A percentile compares a stretch with the other conserved stretches of the same genome.
These are phyloP conservation scores for Macrophya alboannulata DNA, from an alignment of 2,888 invertebrate species.

Conservation along the genomic window DNA sequence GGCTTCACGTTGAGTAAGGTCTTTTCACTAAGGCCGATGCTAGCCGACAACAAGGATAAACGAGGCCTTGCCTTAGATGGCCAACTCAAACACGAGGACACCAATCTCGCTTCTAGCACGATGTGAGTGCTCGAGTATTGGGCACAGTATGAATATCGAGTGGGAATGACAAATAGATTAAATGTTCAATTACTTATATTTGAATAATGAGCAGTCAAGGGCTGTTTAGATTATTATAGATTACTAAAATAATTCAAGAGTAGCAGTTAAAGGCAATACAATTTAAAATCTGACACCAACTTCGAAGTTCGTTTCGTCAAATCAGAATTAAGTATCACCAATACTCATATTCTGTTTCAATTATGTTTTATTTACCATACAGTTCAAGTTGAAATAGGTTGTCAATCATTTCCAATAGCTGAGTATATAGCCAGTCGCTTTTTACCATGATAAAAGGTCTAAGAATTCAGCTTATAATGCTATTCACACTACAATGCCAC, in stretches of 20 bases:
- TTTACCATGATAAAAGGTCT: background rate
- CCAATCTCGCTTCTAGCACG: constrained; percentile 93
- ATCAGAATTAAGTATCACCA: background rate
- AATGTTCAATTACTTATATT: background rate
- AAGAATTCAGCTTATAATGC: background rate
- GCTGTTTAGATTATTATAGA: background rate
- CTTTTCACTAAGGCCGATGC: constrained; percentile 88
- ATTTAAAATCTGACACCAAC: background rate
- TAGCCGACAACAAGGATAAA: constrained; percentile 93
- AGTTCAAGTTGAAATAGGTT: background rate
- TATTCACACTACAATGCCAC: background rate
- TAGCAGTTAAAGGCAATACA: background rate
- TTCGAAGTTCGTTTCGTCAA: background rate
- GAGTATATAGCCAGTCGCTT: background rate
- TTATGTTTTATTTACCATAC: background rate
- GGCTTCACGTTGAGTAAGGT: constrained; percentile 94
- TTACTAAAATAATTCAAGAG: background rate
- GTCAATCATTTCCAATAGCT: background rate
- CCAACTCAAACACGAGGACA: constrained; percentile 94
- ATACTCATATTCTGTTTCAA: background rate
- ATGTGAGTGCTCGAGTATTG: constrained; percentile 84
- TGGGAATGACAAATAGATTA: constrained; percentile 49
- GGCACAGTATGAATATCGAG: constrained; percentile 64
- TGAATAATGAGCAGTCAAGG: background rate
- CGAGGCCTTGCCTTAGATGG: constrained; percentile 92